Base-by-base conservation (phyloP, 2,797 vertebrate genomes). In the Peromyscus eremicus region DNA sequence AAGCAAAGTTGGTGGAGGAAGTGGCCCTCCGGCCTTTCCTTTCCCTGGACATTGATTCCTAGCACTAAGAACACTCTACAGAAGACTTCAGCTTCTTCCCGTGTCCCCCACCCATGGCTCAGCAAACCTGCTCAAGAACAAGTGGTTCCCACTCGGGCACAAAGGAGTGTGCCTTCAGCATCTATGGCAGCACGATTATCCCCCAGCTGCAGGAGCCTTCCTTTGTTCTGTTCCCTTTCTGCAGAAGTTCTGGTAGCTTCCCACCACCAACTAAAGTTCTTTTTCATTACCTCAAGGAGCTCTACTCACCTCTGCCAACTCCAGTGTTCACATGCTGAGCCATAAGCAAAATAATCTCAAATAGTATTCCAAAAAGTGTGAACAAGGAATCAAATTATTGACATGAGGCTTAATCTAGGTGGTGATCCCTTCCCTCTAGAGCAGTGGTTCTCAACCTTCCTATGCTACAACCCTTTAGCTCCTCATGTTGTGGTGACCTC, bases 141-240 rank as follows among this genome's bases (percentile, higher is more conserved):
- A 43, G 25, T 13, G 71, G 77, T 84, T 62, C 71, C 91, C 57
- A 70, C 66, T 29, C 70, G 34, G 34, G 40, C 71, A 89, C 52
- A 52, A 12, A 21, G 60, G 49, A 79, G 49, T 55, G 76, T 79
- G 91, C 21, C 79, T 68, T 96, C 37, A 87, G 77, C 82, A 88
- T 75, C 73, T 76, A 84, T 37, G 25, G n/a, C 62, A 75, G 71
- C 89, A 85, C 60, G 79, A 75, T 16, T 34, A 93, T 13, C 80
- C 77, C 75, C 64, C 7, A 29, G 49, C 79, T 84, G 77, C 25
- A 17, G 46, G 95, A 83, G 46, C 60, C 21, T 62, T 5, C 60
- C 89, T 95, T 81, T 90, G 91, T 90, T 91, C 66, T 96, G 29
- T 43, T 73, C 91, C 91, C 46, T 87, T 83, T 92, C 81, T 94